Conservation (phyloP, 2,113 vertebrate genomes). For the Ploceus nigricollis region DNA sequence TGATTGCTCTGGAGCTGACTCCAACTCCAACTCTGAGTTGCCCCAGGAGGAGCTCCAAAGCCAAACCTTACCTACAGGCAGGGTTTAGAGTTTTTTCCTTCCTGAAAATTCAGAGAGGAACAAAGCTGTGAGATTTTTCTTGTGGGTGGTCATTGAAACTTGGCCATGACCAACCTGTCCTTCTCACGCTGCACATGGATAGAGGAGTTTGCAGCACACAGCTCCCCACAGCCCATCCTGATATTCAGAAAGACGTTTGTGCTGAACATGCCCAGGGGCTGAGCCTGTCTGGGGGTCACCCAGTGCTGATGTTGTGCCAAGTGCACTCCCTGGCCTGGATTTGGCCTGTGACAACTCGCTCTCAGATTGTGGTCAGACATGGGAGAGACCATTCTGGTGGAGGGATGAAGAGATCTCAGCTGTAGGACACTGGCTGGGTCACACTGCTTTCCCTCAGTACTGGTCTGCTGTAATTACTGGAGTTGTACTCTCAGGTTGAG, state of each 20-base stretch:
- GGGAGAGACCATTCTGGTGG: too few species aligned
- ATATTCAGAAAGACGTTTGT: background rate
- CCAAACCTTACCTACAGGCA: background rate
- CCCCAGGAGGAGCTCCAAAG: background rate
- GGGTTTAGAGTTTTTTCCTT: background rate
- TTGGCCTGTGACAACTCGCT: background rate
- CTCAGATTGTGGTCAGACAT: background rate
- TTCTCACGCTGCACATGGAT: fast-evolving
- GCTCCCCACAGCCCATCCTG: background rate
- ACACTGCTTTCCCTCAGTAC: fast-evolving
- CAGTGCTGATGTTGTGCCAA: background rate
- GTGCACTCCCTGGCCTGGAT: background rate
- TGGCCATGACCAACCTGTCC: background rate
- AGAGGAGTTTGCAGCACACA: background rate
- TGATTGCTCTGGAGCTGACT: background rate
- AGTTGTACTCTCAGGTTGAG: background rate
- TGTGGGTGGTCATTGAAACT: background rate
- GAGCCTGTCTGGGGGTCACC: background rate
- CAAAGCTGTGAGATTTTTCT: background rate
- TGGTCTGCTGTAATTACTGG: background rate
- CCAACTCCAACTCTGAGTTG: background rate
- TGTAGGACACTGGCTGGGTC: background rate
- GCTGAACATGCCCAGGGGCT: background rate
- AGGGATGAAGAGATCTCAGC: background rate
- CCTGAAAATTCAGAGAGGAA: background rate